A percentile compares a stretch with the other conserved stretches of the same genome.
phyloP scores from a whole-genome alignment of 2,113 vertebrate species.

The Chamaetylas fuelleborni region DNA sequence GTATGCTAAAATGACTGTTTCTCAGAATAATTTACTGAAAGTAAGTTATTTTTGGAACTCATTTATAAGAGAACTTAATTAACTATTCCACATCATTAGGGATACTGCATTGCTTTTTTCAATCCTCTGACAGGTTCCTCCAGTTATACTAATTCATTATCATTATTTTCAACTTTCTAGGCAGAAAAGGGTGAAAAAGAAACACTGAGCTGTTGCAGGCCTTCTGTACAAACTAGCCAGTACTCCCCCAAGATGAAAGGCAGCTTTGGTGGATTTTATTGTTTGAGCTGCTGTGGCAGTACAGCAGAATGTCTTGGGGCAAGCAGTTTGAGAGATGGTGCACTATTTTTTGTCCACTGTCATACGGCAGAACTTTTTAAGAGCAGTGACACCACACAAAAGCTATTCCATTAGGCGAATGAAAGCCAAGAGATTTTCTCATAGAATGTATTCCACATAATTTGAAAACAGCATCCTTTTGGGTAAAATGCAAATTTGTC shows the following conservation, averaged over 20 bases:
- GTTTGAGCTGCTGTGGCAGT: background rate
- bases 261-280: conserved; percentile 46
- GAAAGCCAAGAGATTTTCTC: background rate
- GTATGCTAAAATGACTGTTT: conserved; percentile 41
- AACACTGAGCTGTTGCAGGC: conserved; percentile 6
- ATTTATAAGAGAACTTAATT: conserved; percentile 60
- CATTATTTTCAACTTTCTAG: conserved; percentile 61
- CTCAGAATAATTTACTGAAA: conserved; percentile 53
- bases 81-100: conserved; percentile 55
- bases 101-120: conserved; percentile 48
- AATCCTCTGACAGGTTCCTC: conserved; percentile 53
- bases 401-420: background rate
- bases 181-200: conserved; percentile 51
- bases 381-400: background rate
- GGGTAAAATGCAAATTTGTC: background rate
- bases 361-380: background rate
- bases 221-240: background rate
- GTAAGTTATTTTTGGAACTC: conserved; percentile 59
- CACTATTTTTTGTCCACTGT: background rate
- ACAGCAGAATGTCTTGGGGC: background rate
- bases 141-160: conserved; percentile 60
- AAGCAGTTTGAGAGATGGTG: background rate
- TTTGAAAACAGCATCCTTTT: background rate
- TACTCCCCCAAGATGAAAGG: conserved; percentile 20
- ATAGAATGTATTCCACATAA: background rate